Conservation (phyloP, 2,888 invertebrate genomes). For the Zeuzera pyrina region DNA sequence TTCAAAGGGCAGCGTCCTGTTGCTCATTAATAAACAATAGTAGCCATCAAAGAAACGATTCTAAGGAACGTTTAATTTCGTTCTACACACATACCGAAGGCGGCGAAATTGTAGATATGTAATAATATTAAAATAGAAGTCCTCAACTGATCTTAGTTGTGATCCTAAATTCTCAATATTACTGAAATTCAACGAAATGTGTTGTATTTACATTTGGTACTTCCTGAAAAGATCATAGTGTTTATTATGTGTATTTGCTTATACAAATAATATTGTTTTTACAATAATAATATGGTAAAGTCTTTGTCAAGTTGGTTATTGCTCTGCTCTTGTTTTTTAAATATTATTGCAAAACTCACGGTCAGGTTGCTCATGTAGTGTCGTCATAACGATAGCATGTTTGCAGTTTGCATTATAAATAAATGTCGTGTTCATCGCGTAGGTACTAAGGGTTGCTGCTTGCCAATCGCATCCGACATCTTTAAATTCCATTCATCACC, state of each 20-base stretch:
- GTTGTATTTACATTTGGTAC: too few relatives aligned
- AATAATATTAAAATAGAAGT: background rate
- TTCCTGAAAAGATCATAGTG: too few relatives aligned
- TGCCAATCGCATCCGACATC: slow-evolving; percentile 37
- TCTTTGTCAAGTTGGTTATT: too few relatives aligned
- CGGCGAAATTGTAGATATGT: background rate
- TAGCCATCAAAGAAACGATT: slow-evolving; percentile 45
- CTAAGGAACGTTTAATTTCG: slow-evolving; percentile 32
- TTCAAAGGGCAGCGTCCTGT: slow-evolving; percentile 32
- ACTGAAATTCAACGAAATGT: too few relatives aligned
- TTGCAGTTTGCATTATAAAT: slow-evolving; percentile 1
- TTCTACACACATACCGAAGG: slow-evolving; percentile 15
- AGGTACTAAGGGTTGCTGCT: too few relatives aligned
- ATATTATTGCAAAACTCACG: too few relatives aligned
- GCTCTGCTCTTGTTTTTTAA: too few relatives aligned
- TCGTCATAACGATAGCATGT: background rate
- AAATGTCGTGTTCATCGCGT: too few relatives aligned
- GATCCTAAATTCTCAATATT: background rate
- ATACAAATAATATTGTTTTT: too few relatives aligned
- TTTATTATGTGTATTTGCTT: too few relatives aligned
- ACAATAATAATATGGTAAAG: too few relatives aligned
- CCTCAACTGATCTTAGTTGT: background rate
- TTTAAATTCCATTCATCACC: slow-evolving; percentile 38
- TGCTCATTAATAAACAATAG: slow-evolving; percentile 48
- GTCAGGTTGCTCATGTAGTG: too few relatives aligned